Conservation (phyloP, 2,888 invertebrate species). For the Torymus texanus region DNA sequence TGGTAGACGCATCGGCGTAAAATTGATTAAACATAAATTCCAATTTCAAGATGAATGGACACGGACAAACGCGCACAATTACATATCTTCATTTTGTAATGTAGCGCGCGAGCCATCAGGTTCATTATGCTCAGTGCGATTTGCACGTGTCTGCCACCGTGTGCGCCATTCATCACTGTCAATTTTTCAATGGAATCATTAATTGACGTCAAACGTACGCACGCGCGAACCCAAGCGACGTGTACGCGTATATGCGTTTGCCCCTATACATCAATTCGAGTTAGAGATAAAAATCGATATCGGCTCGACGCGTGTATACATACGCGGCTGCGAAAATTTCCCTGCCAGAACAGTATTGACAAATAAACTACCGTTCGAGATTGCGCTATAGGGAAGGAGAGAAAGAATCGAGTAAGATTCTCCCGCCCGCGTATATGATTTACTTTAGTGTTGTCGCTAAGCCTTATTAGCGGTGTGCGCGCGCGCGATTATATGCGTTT, state of each 20-base stretch:
- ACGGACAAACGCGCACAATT: conserved; percentile 25
- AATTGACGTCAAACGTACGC: conserved; percentile 37
- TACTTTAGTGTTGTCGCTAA: conserved; percentile 42
- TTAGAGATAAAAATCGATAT: conserved; percentile 4
- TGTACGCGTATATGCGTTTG: background rate
- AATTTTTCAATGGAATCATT: conserved; percentile 46
- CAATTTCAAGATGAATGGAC: conserved; percentile 35
- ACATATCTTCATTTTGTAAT: conserved; percentile 29
- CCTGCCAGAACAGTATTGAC: background rate
- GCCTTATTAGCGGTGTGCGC: conserved; percentile 39
- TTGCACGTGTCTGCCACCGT: conserved; percentile 38
- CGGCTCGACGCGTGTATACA: background rate
- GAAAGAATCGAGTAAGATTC: background rate
- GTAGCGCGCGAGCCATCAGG: conserved; percentile 10
- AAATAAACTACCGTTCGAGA: conserved; percentile 10
- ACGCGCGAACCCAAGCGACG: background rate
- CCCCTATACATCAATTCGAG: conserved; percentile 32
- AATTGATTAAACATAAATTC: conserved; percentile 39
- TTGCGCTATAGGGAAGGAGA: background rate
- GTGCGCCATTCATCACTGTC: conserved; percentile 44
- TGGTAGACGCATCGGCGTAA: background rate
- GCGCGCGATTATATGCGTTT: conserved; percentile 7
- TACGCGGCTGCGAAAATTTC: background rate
- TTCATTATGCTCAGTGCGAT: conserved; percentile 33
- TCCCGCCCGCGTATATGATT: conserved; percentile 16